phyloP scores from a whole-genome alignment of 2,888 invertebrate species.

The Himalopsyche japonica region DNA sequence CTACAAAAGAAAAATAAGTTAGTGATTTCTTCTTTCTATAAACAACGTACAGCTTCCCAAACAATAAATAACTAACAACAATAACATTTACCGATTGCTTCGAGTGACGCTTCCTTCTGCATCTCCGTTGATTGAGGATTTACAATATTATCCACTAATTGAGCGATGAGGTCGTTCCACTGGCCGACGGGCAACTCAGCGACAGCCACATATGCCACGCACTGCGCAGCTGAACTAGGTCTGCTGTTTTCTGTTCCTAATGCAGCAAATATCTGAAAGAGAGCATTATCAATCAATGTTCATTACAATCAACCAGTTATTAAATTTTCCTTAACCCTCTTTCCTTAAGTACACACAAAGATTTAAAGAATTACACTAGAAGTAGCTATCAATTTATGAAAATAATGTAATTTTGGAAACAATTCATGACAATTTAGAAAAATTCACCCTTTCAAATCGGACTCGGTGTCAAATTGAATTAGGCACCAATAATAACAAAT shows the following conservation, averaged over 20 bases:
- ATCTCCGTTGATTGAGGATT: conserved; percentile 85
- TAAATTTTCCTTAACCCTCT: too few species aligned
- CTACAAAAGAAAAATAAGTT: conserved; percentile 44
- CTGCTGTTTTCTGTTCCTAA: conserved; percentile 94
- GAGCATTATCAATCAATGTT: too few species aligned
- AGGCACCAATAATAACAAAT: too few species aligned
- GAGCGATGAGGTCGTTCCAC: conserved; percentile 89
- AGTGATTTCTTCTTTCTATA: background rate
- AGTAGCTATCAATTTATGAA: too few species aligned
- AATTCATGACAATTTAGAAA: too few species aligned
- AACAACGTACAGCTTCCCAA: background rate
- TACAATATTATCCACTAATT: conserved; percentile 89
- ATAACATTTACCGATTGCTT: conserved; percentile 79
- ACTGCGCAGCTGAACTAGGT: conserved; percentile 98
- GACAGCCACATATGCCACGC: conserved; percentile 97
- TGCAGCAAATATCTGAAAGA: conserved; percentile 80
- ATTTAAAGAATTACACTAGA: too few species aligned
- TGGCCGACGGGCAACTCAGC: conserved; percentile 90
- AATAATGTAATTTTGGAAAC: too few species aligned
- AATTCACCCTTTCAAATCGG: too few species aligned
- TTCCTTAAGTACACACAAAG: too few species aligned
- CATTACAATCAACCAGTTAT: too few species aligned
- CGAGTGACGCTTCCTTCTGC: conserved; percentile 94
- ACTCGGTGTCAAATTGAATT: too few species aligned
- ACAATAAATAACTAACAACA: background rate